Percentiles rank a stretch among this genome's conserved stretches.
Conservation (phyloP, 1,140 invertebrate genomes). For the Alviniconcha marisindica region DNA sequence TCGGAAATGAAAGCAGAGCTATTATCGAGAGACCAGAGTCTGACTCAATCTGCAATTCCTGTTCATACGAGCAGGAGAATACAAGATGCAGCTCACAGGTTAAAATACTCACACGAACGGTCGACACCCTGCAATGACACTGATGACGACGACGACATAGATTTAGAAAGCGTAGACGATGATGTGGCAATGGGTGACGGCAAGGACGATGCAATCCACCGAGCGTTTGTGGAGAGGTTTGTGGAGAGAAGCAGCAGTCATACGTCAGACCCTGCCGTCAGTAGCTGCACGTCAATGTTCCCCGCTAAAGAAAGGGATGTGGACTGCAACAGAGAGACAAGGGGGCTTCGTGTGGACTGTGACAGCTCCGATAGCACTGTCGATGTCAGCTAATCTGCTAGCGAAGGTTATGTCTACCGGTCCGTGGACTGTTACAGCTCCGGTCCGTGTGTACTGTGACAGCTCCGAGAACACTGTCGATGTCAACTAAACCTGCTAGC, state of each 20-base stretch:
- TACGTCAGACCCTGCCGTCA: background rate
- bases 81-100: background rate
- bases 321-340: background rate
- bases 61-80: background rate
- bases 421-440: background rate
- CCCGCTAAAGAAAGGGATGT: background rate
- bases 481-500: slow-evolving; percentile 19
- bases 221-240: background rate
- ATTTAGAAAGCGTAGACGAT: slow-evolving; percentile 43
- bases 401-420: background rate
- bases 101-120: background rate
- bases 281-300: background rate
- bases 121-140: background rate
- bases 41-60: background rate
- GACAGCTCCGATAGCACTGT: slow-evolving; percentile 1
- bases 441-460: background rate
- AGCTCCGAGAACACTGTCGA: slow-evolving; percentile 6
- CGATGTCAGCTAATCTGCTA: slow-evolving; percentile 19
- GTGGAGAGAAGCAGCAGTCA: background rate
- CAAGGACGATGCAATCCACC: background rate
- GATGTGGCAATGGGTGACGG: slow-evolving; percentile 21
- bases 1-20: background rate
- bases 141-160: slow-evolving; percentile 38
- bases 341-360: background rate
- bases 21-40: too few species aligned